Evolutionary conservation across 1,140 invertebrate species (phyloP), one percentile per base, ranked within the genome.

Genomic region (Drosophila melanica): DNA sequence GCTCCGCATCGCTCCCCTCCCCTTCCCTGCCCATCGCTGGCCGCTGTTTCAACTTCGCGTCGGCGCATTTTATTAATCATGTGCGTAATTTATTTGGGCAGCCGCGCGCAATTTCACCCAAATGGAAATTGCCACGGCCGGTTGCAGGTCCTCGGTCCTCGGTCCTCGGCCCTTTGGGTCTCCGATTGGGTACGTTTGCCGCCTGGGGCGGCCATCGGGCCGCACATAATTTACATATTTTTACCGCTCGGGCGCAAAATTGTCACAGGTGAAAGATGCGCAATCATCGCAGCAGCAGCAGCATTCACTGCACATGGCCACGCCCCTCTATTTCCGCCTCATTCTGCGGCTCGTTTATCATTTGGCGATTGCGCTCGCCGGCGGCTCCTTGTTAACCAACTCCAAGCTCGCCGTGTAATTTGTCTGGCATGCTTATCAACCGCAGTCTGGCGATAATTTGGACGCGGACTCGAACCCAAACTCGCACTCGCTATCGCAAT

Each of bases 71-170:
- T 89, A 89, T 89, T 89, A 89, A 89, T 89, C 85, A 89, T 89
- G 77, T 79, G 80, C 74, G 84, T 89, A 89, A 89, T 89, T 89
- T 89, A 89, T 89, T 89, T 89, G 84, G 84, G 81, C 84, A 87
- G 79, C 78, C 72, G 66, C 68, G 65, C 73, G 50, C 79, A 89
- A 89, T 89, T 89, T 89, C 84, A 77, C 84, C 84, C 70, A 84
- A 87, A 86, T 82, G 79, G 79, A 86, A 82, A 86, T 78, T 89
- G 77, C 51, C 75, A 69, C 64, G 48, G 20, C 60, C 12, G 27
- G 9, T 18, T 47, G 39, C 35, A 18, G 20, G 11, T 33, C 30
- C 51, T 27, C 27, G 27, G 18, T 54, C 50, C 50, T 53, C n/a
- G 0, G n/a, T 33, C 7, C n/a, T 16, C n/a, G 48, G 27, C 33